These are phyloP conservation scores for Oryzias dopingdopingensis DNA, from an alignment of 2,797 vertebrate genomes.

Conservation along the genomic window DNA sequence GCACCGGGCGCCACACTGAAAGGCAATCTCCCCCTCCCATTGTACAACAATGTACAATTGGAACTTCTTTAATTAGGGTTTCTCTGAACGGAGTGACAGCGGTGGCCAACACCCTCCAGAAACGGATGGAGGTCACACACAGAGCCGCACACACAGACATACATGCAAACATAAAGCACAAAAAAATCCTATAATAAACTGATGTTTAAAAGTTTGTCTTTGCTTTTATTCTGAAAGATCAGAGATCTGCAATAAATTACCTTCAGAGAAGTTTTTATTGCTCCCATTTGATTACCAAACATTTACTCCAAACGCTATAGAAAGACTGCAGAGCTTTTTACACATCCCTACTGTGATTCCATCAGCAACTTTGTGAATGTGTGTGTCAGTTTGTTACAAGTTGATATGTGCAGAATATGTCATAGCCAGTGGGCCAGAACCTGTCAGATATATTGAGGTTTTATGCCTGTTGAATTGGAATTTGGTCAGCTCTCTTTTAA, in stretches of 20 bases:
- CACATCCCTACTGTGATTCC: constrained; percentile 33
- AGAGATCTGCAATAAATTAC: constrained; percentile 38
- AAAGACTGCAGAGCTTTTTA: constrained; percentile 15
- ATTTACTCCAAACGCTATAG: constrained; percentile 13
- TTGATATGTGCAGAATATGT: constrained; percentile 16
- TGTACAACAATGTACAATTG: constrained; percentile 70
- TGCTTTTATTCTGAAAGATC: constrained; percentile 23
- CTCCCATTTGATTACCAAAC: constrained; percentile 40
- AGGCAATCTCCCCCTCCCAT: constrained; percentile 73
- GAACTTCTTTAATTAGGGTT: constrained; percentile 78
- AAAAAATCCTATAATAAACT: constrained; percentile 26
- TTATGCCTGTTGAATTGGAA: constrained; percentile 39
- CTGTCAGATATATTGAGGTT: constrained; percentile 33
- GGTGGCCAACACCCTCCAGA: constrained; percentile 68
- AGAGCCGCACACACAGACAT: constrained; percentile 36
- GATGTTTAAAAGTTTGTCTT: constrained; percentile 27
- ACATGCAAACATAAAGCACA: constrained; percentile 13
- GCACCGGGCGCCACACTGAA: constrained; percentile 67
- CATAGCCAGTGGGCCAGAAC: constrained; percentile 30
- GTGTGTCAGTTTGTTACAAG: constrained; percentile 5
- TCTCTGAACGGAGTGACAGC: constrained; percentile 70
- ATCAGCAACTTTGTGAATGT: constrained; percentile 15
- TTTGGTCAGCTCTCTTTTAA: constrained; percentile 38
- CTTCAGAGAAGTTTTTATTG: constrained; percentile 25
- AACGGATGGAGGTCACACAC: constrained; percentile 70